These are phyloP conservation scores for Salmo trutta DNA, from an alignment of 2,797 vertebrate species.

Conservation along the genomic window DNA sequence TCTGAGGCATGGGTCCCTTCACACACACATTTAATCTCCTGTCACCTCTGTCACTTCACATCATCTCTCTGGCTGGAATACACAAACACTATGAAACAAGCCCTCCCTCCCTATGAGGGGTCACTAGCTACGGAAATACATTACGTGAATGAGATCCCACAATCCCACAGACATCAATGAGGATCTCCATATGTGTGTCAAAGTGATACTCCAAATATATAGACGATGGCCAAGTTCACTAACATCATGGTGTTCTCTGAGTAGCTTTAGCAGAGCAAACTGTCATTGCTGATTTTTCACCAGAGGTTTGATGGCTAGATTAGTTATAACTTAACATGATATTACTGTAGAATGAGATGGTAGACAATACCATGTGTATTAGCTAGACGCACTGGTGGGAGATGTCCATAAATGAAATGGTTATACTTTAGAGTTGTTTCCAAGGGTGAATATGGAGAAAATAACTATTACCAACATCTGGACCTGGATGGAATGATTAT, in stretches of 20 bases:
- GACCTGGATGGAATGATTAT: neutral
- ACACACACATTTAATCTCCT: constrained; percentile 50
- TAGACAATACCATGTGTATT: neutral
- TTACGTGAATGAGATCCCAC: neutral
- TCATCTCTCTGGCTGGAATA: neutral
- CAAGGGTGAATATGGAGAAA: neutral
- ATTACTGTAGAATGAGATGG: neutral
- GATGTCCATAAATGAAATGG: neutral
- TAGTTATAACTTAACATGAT: neutral
- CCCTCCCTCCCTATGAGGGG: neutral
- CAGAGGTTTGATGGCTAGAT: neutral
- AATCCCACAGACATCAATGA: neutral
- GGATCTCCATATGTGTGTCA: neutral
- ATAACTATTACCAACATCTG: neutral
- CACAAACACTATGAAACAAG: neutral
- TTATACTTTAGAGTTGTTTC: neutral
- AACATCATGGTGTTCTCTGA: neutral
- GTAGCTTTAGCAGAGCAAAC: neutral
- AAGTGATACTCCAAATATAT: neutral
- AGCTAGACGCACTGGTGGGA: neutral
- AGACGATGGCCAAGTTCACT: neutral
- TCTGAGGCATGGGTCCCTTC: constrained; percentile 40
- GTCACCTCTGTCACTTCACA: constrained; percentile 52
- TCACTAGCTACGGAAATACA: neutral
- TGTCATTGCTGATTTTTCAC: neutral